These are phyloP conservation scores for Pholis gunnellus DNA, from an alignment of 2,113 vertebrate species.

Conservation along the genomic window DNA sequence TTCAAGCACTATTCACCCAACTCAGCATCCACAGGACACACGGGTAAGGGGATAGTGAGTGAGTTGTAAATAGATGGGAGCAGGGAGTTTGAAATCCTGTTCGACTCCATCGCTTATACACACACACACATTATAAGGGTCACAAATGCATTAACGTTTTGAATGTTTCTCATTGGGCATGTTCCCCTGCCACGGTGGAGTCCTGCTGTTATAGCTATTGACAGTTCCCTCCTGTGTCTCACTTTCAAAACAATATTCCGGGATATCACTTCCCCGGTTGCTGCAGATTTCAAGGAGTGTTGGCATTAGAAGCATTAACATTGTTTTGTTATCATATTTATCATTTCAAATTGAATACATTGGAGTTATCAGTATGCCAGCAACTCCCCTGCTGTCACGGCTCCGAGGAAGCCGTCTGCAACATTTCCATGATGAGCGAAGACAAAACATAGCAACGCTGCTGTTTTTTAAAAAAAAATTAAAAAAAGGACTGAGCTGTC, in stretches of 20 bases:
- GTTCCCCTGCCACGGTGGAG: background rate
- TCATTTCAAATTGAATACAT: constrained; percentile 66
- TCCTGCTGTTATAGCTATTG: constrained; percentile 29
- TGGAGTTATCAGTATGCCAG: constrained; percentile 53
- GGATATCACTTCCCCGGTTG: constrained; percentile 22
- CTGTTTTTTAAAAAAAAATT: constrained; percentile 17
- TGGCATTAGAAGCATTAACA: constrained; percentile 43
- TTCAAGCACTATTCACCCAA: constrained; percentile 53
- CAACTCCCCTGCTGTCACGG: constrained; percentile 44
- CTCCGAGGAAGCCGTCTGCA: constrained; percentile 48
- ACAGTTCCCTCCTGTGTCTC: constrained; percentile 28
- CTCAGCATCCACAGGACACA: constrained; percentile 38
- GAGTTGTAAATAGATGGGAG: constrained; percentile 43
- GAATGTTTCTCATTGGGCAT: background rate
- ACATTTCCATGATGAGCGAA: constrained; percentile 21
- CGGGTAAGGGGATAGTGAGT: constrained; percentile 22
- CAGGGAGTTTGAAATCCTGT: constrained; percentile 31
- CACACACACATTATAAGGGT: constrained; percentile 7
- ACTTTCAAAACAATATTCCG: constrained; percentile 31
- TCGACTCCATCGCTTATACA: background rate
- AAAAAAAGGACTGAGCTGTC: constrained; percentile 46
- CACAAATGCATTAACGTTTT: constrained; percentile 28
- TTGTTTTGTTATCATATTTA: constrained; percentile 43
- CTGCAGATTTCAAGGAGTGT: constrained; percentile 28
- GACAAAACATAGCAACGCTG: constrained; percentile 38